Percentiles rank a stretch among this genome's conserved stretches.
phyloP scores from a whole-genome alignment of 2,888 invertebrate species.

The Chironomus riparius region DNA sequence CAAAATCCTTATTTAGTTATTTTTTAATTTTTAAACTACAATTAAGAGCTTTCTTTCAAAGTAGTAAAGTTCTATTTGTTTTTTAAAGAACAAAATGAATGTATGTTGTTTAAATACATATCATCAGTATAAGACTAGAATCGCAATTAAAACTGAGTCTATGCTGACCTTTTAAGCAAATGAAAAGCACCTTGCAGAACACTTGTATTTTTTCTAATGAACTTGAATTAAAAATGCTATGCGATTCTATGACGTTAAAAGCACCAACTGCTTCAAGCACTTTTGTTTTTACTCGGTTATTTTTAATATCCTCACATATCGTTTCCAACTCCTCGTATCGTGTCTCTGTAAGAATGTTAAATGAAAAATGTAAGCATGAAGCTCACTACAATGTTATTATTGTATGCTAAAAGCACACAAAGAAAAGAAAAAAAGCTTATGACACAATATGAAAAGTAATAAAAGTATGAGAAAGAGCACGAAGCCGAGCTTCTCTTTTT shows the following conservation, averaged over 20 bases:
- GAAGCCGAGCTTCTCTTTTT: not conserved
- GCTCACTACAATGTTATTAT: not conserved
- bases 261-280: not conserved
- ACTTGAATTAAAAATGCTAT: not conserved
- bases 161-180: not conserved
- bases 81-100: too few species aligned
- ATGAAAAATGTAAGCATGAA: not conserved
- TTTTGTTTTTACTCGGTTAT: not conserved
- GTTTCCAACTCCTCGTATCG: not conserved
- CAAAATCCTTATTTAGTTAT: too few species aligned
- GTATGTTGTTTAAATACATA: too few species aligned
- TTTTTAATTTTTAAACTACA: too few species aligned
- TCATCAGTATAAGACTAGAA: too few species aligned
- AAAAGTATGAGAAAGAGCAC: conserved; percentile 1
- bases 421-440: not conserved
- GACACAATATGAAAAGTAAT: not conserved
- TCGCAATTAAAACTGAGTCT: too few species aligned
- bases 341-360: not conserved
- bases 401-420: not conserved
- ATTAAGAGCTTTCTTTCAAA: too few species aligned
- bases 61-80: too few species aligned
- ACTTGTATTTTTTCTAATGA: not conserved
- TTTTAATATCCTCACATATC: not conserved
- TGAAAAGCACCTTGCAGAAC: not conserved
- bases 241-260: not conserved